phyloP scores from a whole-genome alignment of 2,113 vertebrate species.

The Nyctereutes procyonoides region DNA sequence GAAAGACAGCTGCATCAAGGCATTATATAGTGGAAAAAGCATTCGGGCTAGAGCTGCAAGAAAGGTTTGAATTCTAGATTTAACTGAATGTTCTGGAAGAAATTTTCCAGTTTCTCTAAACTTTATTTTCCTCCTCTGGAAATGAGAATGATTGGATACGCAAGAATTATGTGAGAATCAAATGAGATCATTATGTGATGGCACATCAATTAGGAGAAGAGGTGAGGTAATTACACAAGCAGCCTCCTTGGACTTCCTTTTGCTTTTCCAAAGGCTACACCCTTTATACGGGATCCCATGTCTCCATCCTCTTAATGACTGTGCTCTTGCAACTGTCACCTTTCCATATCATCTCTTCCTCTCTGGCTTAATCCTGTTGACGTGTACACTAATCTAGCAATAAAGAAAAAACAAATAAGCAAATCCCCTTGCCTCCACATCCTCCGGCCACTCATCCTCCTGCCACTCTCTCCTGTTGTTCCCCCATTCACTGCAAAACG shows the following conservation, averaged over 20 bases:
- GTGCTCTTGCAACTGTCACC: neutral
- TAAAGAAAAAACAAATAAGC: neutral
- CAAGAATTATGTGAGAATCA: neutral
- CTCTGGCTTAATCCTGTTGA: neutral
- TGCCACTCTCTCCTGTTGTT: neutral
- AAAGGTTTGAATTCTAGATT: neutral
- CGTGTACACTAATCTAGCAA: neutral
- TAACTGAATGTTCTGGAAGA: neutral
- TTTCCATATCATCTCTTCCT: neutral
- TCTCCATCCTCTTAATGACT: neutral
- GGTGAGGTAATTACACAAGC: neutral
- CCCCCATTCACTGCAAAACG: neutral
- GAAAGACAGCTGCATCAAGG: neutral
- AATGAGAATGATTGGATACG: neutral
- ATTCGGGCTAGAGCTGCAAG: neutral
- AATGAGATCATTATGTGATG: neutral
- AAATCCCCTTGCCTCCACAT: neutral
- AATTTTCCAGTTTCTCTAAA: constrained; percentile 8
- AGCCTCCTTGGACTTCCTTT: neutral
- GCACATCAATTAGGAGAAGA: neutral
- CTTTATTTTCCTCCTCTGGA: neutral
- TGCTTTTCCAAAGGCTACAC: neutral
- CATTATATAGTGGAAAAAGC: neutral
- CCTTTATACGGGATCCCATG: neutral
- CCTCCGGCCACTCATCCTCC: neutral